Conservation (phyloP, 2,113 vertebrate genomes). For the Trichechus manatus region DNA sequence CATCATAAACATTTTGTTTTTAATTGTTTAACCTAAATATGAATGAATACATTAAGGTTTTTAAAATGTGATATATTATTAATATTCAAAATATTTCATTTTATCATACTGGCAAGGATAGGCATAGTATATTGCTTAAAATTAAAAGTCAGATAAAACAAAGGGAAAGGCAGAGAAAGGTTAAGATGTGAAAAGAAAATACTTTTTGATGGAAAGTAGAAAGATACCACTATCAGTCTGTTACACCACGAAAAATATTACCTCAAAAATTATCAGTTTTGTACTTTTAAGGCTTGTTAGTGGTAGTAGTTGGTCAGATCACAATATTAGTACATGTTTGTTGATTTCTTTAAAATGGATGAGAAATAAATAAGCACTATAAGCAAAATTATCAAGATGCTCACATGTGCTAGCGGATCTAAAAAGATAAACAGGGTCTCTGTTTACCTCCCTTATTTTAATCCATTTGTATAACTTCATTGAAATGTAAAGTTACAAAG, state of each 20-base stretch:
- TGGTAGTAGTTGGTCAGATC: not conserved
- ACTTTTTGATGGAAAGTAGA: not conserved
- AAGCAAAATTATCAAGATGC: not conserved
- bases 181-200: not conserved
- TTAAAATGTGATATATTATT: not conserved
- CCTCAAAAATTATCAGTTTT: not conserved
- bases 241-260: not conserved
- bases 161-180: not conserved
- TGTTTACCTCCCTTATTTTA: not conserved
- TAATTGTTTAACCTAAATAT: constrained; percentile 8
- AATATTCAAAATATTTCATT: constrained; percentile 6
- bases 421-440: not conserved
- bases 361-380: not conserved
- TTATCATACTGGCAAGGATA: not conserved
- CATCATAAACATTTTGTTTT: constrained; percentile 26
- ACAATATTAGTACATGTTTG: not conserved
- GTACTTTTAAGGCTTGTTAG: not conserved
- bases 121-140: not conserved
- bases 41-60: constrained; percentile 1
- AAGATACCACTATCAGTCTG: not conserved
- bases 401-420: not conserved
- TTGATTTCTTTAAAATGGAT: not conserved
- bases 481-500: not conserved
- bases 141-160: not conserved
- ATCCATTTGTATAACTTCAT: not conserved